These are phyloP conservation scores for Athene noctua DNA, from an alignment of 2,113 vertebrate species.

Conservation along the genomic window DNA sequence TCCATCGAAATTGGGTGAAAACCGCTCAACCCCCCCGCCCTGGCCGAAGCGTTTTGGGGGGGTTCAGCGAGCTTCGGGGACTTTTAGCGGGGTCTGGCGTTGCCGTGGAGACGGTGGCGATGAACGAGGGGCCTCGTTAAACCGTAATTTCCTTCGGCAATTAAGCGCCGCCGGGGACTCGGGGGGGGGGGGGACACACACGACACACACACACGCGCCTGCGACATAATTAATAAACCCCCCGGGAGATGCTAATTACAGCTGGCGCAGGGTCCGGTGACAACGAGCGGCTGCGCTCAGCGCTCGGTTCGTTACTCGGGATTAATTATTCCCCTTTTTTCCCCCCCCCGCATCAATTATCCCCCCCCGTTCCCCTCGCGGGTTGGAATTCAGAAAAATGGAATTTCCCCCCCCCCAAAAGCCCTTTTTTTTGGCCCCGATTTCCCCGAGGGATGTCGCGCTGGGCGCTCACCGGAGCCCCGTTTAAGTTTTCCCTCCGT, in stretches of 20 bases:
- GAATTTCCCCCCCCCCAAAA: too few relatives aligned
- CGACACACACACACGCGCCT: too few relatives aligned
- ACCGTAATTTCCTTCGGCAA: background rate
- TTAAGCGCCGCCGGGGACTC: background rate
- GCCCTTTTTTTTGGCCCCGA: too few relatives aligned
- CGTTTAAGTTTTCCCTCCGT: too few relatives aligned
- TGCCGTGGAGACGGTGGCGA: background rate
- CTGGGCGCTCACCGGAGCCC: too few relatives aligned
- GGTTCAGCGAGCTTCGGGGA: background rate
- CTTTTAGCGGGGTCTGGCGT: background rate
- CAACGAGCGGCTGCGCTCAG: too few relatives aligned
- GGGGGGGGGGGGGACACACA: too few relatives aligned
- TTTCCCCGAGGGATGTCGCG: too few relatives aligned
- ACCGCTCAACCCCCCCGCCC: background rate
- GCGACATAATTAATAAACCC: background rate
- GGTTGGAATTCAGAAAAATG: background rate
- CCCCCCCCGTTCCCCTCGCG: background rate
- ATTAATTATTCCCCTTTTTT: background rate
- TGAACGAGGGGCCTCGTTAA: background rate
- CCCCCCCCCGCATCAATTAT: background rate
- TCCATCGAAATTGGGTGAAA: background rate
- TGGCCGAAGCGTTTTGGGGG: too few relatives aligned
- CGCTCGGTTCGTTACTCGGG: too few relatives aligned
- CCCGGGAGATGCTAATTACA: background rate
- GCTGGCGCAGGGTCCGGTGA: too few relatives aligned